Percentiles rank a stretch among this genome's conserved stretches.
Evolutionary conservation across 2,113 vertebrate genomes (phyloP).

Genomic region (Peromyscus californicus): DNA sequence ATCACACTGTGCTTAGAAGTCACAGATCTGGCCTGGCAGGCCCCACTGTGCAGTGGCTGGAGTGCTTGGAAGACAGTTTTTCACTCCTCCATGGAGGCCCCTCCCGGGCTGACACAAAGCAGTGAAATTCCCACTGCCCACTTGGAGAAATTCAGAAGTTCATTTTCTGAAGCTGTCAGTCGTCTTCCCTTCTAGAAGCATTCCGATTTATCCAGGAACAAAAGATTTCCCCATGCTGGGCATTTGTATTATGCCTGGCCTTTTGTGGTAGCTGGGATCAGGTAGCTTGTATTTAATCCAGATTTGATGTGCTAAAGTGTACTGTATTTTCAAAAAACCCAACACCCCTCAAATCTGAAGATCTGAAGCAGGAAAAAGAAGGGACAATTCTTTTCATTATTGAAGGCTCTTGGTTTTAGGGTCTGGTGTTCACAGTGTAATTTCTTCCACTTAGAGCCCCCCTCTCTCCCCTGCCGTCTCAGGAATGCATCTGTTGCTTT

Average conservation of each 20-base stretch:
- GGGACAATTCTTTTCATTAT: conserved; percentile 38
- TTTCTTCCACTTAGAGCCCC: conserved; percentile 48
- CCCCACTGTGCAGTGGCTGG: not conserved
- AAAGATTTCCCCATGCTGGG: conserved; percentile 21
- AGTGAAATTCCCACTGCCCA: not conserved
- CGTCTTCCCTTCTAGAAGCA: not conserved
- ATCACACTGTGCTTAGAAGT: not conserved
- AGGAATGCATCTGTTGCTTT: conserved; percentile 41
- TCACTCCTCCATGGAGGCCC: not conserved
- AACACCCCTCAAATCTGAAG: conserved; percentile 23
- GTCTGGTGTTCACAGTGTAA: conserved; percentile 23
- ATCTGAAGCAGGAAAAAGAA: conserved; percentile 24
- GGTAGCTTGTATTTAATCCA: conserved; percentile 58
- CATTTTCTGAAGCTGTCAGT: conserved; percentile 61
- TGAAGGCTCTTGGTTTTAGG: conserved; percentile 42
- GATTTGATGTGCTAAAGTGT: conserved; percentile 53
- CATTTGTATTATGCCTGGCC: conserved; percentile 20
- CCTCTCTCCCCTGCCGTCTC: not conserved
- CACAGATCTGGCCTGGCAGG: not conserved
- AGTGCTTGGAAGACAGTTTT: conserved; percentile 12
- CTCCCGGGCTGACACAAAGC: not conserved
- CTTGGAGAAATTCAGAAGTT: conserved; percentile 69
- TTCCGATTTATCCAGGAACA: conserved; percentile 53
- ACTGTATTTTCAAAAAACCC: conserved; percentile 53
- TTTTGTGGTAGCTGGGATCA: conserved; percentile 51